phyloP scores from a whole-genome alignment of 2,113 vertebrate species.

The Orthochromis malagaraziensis region DNA sequence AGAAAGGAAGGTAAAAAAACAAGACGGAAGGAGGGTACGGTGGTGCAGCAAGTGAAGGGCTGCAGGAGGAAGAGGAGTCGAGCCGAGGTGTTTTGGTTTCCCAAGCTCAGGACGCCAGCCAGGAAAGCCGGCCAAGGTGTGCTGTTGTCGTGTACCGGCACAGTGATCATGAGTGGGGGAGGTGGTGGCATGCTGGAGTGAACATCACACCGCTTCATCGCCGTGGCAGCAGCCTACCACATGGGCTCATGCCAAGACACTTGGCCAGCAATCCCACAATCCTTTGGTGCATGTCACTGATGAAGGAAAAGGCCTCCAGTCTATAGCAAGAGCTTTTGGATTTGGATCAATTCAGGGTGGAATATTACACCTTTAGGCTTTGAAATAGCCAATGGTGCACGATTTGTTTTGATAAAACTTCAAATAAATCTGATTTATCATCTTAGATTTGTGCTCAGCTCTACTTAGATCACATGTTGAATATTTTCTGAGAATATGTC shows the following conservation, averaged over 20 bases:
- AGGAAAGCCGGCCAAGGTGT: conserved; percentile 68
- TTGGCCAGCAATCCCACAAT: conserved; percentile 61
- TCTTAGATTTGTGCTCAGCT: not conserved
- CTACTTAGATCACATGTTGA: not conserved
- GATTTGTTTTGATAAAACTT: conserved; percentile 18
- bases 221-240: conserved; percentile 72
- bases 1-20: not conserved
- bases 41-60: not conserved
- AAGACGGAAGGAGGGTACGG: not conserved
- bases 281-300: conserved; percentile 50
- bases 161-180: conserved; percentile 53
- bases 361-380: not conserved
- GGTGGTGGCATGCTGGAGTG: conserved; percentile 65
- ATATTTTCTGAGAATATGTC: not conserved
- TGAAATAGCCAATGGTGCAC: not conserved
- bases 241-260: conserved; percentile 64
- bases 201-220: conserved; percentile 79
- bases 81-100: not conserved
- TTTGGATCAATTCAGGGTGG: not conserved
- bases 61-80: not conserved
- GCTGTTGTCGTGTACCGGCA: conserved; percentile 69
- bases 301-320: conserved; percentile 38
- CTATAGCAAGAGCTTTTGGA: conserved; percentile 16
- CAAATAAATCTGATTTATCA: not conserved
- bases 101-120: conserved; percentile 10